Evolutionary conservation across 2,888 invertebrate species (phyloP), one percentile per base, ranked within the genome.

Genomic region (Syrista parreyssii): DNA sequence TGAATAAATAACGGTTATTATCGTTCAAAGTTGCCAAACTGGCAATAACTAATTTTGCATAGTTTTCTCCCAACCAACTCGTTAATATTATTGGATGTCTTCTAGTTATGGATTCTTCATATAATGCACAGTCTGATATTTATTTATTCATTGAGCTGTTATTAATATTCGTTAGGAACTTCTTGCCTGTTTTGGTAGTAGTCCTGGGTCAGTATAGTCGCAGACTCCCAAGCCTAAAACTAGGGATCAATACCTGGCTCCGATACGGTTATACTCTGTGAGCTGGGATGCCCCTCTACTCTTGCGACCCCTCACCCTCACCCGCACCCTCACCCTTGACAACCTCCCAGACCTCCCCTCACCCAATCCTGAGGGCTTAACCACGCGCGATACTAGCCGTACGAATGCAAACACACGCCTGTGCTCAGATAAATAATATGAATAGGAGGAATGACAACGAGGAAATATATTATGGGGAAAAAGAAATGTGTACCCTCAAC

Each of bases 231-330:
- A 79, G 82, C 79, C 81, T 76, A 79, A 82, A 81, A 77, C 81
- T 76, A 77, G 77, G 79, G 80, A 82, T 82, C 82, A 82, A 82
- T 82, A 82, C 81, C 79, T 78, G 77, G 81, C 76, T 78, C 81
- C 77, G 78, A 82, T 81, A 81, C 78, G 71, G 55, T 55, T 55
- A 9, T 55, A 55, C 55, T 55, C 55, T 55, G 55, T 55, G 55
- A 55, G 55, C 23, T 55, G 55, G 55, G 55, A 23, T 55, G 55
- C 55, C 55, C 55, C 55, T 55, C 55, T 23, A 23, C 55, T 23
- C 23, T 23, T 9, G 23, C 55, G 9, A 55, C 55, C 55, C 55
- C 55, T 55, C 55, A 9, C 9, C 55, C 55, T 23, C 55, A 55
- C 55, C 23, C 55, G 23, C 55, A 9, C 23, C 55, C 40, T 55